Percentiles rank a stretch among this genome's conserved stretches.
These are phyloP conservation scores for Elachura formosa DNA, from an alignment of 2,113 vertebrate species.

Conservation along the genomic window DNA sequence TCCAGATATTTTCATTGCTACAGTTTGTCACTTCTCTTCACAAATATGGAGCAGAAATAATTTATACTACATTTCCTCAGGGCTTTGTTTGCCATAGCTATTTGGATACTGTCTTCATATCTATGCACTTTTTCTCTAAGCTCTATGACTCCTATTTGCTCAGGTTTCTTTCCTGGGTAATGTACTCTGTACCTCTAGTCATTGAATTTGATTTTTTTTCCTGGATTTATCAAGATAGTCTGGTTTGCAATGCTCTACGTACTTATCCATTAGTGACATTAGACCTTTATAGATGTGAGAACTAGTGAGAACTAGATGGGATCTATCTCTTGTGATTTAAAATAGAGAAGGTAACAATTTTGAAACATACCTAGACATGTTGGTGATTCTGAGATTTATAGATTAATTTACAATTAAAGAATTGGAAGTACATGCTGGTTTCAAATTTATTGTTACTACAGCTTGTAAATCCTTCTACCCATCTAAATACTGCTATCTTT, in stretches of 20 bases:
- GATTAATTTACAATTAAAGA: not conserved
- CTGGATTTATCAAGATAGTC: not conserved
- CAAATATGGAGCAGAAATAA: not conserved
- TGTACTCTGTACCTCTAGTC: not conserved
- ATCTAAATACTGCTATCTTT: not conserved
- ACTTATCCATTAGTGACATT: not conserved
- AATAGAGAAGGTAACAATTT: not conserved
- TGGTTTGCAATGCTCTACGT: not conserved
- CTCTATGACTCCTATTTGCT: not conserved
- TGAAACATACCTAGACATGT: not conserved
- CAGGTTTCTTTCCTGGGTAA: not conserved
- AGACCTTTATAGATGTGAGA: not conserved
- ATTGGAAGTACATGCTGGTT: not conserved
- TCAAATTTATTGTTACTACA: not conserved
- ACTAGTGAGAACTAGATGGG: not conserved
- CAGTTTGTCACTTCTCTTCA: not conserved
- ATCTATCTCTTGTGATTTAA: not conserved
- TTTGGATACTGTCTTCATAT: not conserved
- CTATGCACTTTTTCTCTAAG: not conserved
- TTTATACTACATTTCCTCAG: not conserved
- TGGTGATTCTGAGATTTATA: not conserved
- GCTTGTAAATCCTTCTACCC: not conserved
- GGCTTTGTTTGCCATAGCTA: not conserved
- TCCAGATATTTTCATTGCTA: not conserved
- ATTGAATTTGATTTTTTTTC: not conserved